Evolutionary conservation across 2,797 vertebrate species (phyloP), one percentile per base, ranked within the genome.

Genomic region (Philypnodon macrostomus): DNA sequence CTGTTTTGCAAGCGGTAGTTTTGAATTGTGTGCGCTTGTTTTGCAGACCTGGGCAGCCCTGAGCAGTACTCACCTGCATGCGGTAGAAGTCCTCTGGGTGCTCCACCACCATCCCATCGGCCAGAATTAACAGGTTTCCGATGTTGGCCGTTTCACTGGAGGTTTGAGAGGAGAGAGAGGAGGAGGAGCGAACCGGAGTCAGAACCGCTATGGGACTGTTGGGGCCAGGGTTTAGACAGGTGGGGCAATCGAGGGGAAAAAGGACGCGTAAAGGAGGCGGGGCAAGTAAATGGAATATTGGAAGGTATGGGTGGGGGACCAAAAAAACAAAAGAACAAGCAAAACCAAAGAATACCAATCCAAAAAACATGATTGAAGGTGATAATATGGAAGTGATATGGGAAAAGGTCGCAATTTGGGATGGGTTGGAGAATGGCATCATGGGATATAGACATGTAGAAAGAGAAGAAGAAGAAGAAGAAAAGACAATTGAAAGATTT

Each of bases 11-110:
- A n/a, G n/a, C n/a, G n/a, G n/a, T n/a, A 23, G 27, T 29, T 29
- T 10, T 29, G 27, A 9, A 7, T 10, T 29, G 27, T 29, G 27
- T 29, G 23, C 21, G 5, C 17, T 19, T 19, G 12, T 19, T 31
- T 19, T 18, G 11, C 1, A 5, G 47, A 40, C 27, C 31, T 16
- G 9, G 32, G 19, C n/a, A n/a, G 11, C 4, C 2, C 16, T 16
- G 36, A 39, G 7, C 5, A 5, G 1, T 37, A 23, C 72, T 24
- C 13, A 98, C 96, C 95, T 98, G 96, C 95, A 98, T 94, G 68
- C 93, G 92, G 81, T 95, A 97, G 70, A 95, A 89, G 31, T 98
- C 96, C 74, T 98, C 95, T 0, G 93, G 83, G 41, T 91, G 88
- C 83, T 98, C 95, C 74, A 95, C 87, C 72, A 94, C 70, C 55